Base-by-base conservation (phyloP, 2,797 vertebrate genomes). In the Eospalax fontanierii region DNA sequence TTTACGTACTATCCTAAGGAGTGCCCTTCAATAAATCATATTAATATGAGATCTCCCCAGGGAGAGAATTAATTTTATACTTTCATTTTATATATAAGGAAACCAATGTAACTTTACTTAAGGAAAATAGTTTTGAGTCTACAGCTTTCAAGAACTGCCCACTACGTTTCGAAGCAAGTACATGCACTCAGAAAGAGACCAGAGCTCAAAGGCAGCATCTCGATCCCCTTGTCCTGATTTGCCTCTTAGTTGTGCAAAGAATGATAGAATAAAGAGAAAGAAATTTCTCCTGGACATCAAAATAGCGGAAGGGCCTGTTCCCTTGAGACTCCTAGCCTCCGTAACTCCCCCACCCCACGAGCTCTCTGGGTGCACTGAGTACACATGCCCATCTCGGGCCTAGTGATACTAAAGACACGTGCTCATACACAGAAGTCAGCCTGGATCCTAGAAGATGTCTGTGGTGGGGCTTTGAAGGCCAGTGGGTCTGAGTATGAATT, bases 11-110 rank as follows among this genome's bases (percentile, higher is more conserved):
- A 4, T 63, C 78, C 33, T 35, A 38, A 40, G 83, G 24, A 30
- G 7, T 76, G n/a, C 66, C 19, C 15, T n/a, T 78, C 87, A 82
- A 81, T 10, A 40, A 26, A 46, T n/a, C 11, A 63, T 82, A 63
- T 21, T 90, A 68, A 75, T 65, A n/a, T 65, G 57, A 2, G 50
- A 78, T 57, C 1, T 28, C 82, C 12, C 63, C 21, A 83, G 40
- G 33, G 63, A 83, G 26, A 8, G n/a, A 24, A 75, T 28, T 50
- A n/a, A n/a, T 68, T 18, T 83, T 57, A 24, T 88, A 63, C 21
- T 38, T 75, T 95, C 50, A 38, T 88, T 90, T 92, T 28, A 73
- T 35, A 61, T 71, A 68, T 33, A 89, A 88, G 59, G 70, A 68
- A 85, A 80, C 6, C 22, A 75, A 93, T 63, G 16, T 22, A 43